Percentiles rank a stretch among this genome's conserved stretches.
Evolutionary conservation across 2,888 invertebrate species (phyloP).

Genomic region (Tupiocoris notatus): DNA sequence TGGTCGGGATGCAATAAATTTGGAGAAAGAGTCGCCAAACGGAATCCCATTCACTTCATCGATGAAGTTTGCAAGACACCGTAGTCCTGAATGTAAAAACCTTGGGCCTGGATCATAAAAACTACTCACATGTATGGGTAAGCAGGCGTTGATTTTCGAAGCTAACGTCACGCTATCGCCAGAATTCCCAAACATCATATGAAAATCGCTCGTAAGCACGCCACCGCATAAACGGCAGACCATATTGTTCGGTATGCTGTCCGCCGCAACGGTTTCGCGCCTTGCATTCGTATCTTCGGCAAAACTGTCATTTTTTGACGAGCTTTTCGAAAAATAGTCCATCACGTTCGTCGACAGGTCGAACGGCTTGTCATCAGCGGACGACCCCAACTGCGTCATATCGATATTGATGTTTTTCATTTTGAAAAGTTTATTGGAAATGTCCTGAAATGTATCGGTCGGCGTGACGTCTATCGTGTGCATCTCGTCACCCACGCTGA

Average conservation of each 20-base stretch:
- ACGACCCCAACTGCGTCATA: slow-evolving; percentile 45
- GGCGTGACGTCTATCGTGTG: slow-evolving; percentile 45
- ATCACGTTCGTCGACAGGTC: slow-evolving; percentile 48
- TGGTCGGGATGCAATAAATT: too few species aligned
- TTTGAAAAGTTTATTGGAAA: slow-evolving; percentile 43
- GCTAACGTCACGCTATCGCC: slow-evolving; percentile 29
- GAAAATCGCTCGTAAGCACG: slow-evolving; percentile 23
- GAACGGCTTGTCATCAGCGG: slow-evolving; percentile 46
- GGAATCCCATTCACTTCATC: too few species aligned
- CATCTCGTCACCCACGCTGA: slow-evolving; percentile 44
- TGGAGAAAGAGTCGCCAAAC: too few species aligned
- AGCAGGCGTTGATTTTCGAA: slow-evolving; percentile 43
- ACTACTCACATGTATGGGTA: slow-evolving; percentile 45
- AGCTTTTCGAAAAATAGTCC: slow-evolving; percentile 43
- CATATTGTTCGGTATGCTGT: background rate
- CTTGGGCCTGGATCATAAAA: too few species aligned
- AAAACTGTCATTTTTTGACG: slow-evolving; percentile 38
- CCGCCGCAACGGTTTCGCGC: background rate
- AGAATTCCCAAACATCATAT: slow-evolving; percentile 33
- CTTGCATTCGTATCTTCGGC: background rate
- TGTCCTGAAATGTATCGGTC: slow-evolving; percentile 46
- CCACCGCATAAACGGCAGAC: slow-evolving; percentile 44
- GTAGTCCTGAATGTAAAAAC: too few species aligned
- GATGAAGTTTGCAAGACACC: too few species aligned
- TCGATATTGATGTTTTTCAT: slow-evolving; percentile 45